Percentiles rank a stretch among this genome's conserved stretches.
phyloP scores from a whole-genome alignment of 2,888 invertebrate species.

The Drosophila mayaguana region DNA sequence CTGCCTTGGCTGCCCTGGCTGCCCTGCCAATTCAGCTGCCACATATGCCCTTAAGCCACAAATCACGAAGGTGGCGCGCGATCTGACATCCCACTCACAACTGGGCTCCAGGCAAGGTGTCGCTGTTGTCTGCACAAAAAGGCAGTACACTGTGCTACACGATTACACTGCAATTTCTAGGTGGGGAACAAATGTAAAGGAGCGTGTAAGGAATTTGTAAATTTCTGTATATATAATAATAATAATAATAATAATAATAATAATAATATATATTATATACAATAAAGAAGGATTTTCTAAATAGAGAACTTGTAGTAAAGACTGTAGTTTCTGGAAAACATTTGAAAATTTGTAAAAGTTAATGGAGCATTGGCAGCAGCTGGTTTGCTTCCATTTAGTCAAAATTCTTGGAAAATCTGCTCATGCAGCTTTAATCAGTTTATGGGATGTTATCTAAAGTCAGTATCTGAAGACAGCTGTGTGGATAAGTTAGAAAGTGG shows the following conservation, averaged over 20 bases:
- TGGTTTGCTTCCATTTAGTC: background rate
- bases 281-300: too few relatives aligned
- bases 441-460: background rate
- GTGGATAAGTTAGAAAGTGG: background rate
- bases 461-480: background rate
- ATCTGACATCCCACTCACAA: constrained; percentile 78
- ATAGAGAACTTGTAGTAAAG: too few relatives aligned
- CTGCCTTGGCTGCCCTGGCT: background rate
- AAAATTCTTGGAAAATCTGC: background rate
- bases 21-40: constrained; percentile 30
- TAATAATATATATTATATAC: background rate
- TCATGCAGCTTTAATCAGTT: background rate
- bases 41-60: constrained; percentile 76
- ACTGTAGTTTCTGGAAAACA: background rate
- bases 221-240: background rate
- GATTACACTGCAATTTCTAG: background rate
- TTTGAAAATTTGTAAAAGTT: background rate
- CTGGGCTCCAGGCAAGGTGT: constrained; percentile 68
- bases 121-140: constrained; percentile 31
- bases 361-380: background rate
- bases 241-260: too few relatives aligned
- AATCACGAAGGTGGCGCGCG: constrained; percentile 79
- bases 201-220: background rate
- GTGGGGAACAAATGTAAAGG: too few relatives aligned
- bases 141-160: constrained; percentile 47